These are phyloP conservation scores for Exephanes ischioxanthus DNA, from an alignment of 2,888 invertebrate genomes.

Conservation along the genomic window DNA sequence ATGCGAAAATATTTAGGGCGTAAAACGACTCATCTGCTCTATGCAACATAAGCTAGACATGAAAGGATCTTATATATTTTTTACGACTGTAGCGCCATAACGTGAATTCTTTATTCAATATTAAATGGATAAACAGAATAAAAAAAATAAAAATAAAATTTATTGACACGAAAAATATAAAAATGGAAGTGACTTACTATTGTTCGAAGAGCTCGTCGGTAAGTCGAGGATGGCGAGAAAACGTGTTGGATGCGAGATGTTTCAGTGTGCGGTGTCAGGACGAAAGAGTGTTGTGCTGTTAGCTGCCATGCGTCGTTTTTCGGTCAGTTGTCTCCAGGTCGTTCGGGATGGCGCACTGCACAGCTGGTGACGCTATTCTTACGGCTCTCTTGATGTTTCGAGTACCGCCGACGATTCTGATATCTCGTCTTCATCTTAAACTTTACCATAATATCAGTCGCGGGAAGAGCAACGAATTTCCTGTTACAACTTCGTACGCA, in stretches of 20 bases:
- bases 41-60: too few relatives aligned
- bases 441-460: constrained; percentile 75
- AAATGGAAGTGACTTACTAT: constrained; percentile 6
- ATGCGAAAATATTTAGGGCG: too few relatives aligned
- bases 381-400: constrained; percentile 18
- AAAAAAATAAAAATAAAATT: background rate
- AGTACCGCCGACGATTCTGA: constrained; percentile 38
- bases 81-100: too few relatives aligned
- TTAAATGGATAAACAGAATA: too few relatives aligned
- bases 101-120: too few relatives aligned
- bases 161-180: background rate
- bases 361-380: constrained; percentile 20
- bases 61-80: too few relatives aligned
- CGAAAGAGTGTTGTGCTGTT: background rate
- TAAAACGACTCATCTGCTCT: too few relatives aligned
- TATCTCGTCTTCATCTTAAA: constrained; percentile 76
- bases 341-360: constrained; percentile 39
- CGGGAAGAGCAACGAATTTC: constrained; percentile 66
- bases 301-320: constrained; percentile 21
- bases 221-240: constrained; percentile 37
- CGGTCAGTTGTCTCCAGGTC: constrained; percentile 31
- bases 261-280: background rate
- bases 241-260: background rate
- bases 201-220: constrained; percentile 39
- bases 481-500: constrained; percentile 70